A percentile compares a stretch with the other conserved stretches of the same genome.
These are phyloP conservation scores for Drosophila biarmipes DNA, from an alignment of 1,140 invertebrate genomes.

Conservation along the genomic window DNA sequence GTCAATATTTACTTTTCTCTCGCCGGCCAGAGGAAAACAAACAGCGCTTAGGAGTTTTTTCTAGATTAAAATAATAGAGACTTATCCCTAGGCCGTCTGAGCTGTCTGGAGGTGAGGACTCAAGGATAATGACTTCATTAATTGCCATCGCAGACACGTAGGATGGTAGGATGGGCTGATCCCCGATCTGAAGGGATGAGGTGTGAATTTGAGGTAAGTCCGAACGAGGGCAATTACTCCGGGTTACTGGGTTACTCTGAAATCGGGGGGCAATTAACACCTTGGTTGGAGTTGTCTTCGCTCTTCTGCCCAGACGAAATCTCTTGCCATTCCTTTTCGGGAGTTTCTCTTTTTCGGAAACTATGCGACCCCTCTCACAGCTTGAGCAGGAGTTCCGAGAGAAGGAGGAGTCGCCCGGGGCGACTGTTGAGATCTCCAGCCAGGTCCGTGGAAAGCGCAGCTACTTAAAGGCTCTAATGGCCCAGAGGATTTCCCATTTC, in stretches of 20 bases:
- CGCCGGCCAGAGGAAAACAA: slow-evolving; percentile 20
- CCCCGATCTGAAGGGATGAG: slow-evolving; percentile 16
- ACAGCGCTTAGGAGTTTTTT: slow-evolving; percentile 31
- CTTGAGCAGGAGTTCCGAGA: slow-evolving; percentile 41
- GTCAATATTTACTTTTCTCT: slow-evolving; percentile 78
- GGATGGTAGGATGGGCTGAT: slow-evolving; percentile 33
- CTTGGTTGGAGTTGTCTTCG: slow-evolving; percentile 63
- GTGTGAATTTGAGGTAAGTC: slow-evolving; percentile 78
- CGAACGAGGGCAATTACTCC: slow-evolving; percentile 59
- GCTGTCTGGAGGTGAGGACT: slow-evolving; percentile 46
- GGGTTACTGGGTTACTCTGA: neutral
- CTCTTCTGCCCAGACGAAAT: slow-evolving; percentile 8
- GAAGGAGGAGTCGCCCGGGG: slow-evolving; percentile 47
- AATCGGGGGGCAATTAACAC: slow-evolving; percentile 74
- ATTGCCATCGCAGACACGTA: slow-evolving; percentile 58
- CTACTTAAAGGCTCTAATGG: slow-evolving; percentile 77
- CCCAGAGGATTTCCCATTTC: slow-evolving; percentile 52
- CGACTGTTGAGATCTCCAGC: slow-evolving; percentile 73
- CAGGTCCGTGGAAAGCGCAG: slow-evolving; percentile 40
- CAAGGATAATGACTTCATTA: slow-evolving; percentile 70
- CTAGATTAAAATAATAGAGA: slow-evolving; percentile 74
- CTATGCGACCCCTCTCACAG: slow-evolving; percentile 35
- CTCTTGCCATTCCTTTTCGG: slow-evolving; percentile 2
- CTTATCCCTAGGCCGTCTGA: slow-evolving; percentile 47
- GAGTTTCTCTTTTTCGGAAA: slow-evolving; percentile 43